phyloP scores from a whole-genome alignment of 2,888 invertebrate genomes.

The Erebia palarica region DNA sequence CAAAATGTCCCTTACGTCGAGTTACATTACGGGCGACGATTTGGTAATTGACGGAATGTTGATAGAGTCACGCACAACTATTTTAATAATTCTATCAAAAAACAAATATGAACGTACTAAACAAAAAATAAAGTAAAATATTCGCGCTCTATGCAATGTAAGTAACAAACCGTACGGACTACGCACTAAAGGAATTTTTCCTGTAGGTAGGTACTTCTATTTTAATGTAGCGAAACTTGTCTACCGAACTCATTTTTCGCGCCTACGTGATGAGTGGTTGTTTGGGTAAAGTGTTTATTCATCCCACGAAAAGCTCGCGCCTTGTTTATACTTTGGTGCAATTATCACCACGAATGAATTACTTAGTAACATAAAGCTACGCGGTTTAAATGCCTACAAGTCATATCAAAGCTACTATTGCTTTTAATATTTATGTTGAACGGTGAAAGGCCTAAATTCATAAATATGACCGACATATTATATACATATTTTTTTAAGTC shows the following conservation, averaged over 20 bases:
- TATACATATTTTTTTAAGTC: neutral
- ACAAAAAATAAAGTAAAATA: neutral
- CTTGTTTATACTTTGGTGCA: conserved; percentile 35
- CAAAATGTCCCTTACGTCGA: too few relatives aligned
- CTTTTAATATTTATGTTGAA: neutral
- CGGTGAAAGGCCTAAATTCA: neutral
- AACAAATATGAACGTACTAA: neutral
- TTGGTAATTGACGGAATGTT: conserved; percentile 60
- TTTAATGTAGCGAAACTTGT: conserved; percentile 36
- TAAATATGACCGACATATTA: neutral
- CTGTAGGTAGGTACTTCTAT: conserved; percentile 17
- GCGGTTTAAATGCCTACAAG: neutral
- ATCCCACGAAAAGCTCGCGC: conserved; percentile 41
- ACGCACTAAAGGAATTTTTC: conserved; percentile 22
- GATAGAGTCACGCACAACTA: conserved; percentile 42
- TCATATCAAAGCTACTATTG: neutral
- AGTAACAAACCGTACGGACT: neutral
- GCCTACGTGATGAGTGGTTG: conserved; percentile 42
- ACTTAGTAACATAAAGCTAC: neutral
- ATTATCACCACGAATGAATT: conserved; percentile 29
- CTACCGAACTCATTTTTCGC: conserved; percentile 43
- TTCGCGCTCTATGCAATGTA: neutral
- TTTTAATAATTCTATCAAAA: conserved; percentile 1
- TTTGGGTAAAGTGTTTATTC: conserved; percentile 42
- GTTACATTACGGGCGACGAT: too few relatives aligned